Base-by-base conservation (phyloP, 2,888 invertebrate species). In the Plemyria rubiginata region DNA sequence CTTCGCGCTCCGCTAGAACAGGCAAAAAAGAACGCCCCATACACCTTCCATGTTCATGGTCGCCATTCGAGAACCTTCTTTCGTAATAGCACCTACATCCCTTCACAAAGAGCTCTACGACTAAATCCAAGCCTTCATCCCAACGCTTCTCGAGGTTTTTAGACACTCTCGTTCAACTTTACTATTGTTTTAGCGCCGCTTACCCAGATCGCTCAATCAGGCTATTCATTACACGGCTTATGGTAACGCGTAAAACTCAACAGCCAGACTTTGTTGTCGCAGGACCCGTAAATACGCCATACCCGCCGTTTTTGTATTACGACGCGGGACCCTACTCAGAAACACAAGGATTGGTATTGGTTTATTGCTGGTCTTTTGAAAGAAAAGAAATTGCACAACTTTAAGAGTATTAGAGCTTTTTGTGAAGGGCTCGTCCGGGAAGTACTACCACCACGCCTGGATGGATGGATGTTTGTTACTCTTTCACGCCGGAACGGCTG, bases 181-280 rank as follows among this genome's bases (percentile, higher is more conserved):
- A 59, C 38, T 59, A 52, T 40, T 48, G 46, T 59, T 59, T 59
- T 59, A 59, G 22, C 15, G 41, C 4, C 22, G 13, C 12, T 60
- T 50, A 36, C 13, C 12, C 12, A 22, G 36, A 60, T 60, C 13
- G 49, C 54, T 50, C 41, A 60, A 60, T 60, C 54, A 43, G 36
- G 12, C 16, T 51, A 45, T 55, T 51, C 51, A 51, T 55, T 54
- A 50, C 8, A 4, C n/a, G 29, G n/a, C 40, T 61, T 51, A 61
- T 55, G 9, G 60, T n/a, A 38, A 40, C 16, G n/a, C 48, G 40
- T 61, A 55, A 54, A 61, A 50, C 36, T 38, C 49, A 32, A 49
- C 13, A 49, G n/a, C 38, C 12, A 22, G 29, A 15, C 50, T 59
- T n/a, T 55, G 45, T 45, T 60, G 60, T 38, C 15, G n/a, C 38